Evolutionary conservation across 2,888 invertebrate species (phyloP), one percentile per base, ranked within the genome.

Genomic region (Vandiemenella viatica): DNA sequence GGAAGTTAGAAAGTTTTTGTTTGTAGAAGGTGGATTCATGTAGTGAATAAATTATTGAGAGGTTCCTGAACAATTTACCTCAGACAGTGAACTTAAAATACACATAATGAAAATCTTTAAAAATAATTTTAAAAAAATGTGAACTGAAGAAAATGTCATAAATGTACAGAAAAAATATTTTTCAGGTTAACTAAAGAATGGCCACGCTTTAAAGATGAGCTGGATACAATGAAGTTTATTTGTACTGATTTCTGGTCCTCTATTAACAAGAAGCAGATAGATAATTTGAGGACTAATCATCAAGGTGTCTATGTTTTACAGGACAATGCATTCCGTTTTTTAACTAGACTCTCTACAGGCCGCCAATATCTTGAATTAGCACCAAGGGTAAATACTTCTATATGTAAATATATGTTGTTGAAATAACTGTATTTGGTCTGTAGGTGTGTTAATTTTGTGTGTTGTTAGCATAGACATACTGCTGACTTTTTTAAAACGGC

Each of bases 161-260:
- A n/a, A n/a, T n/a, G n/a, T n/a, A n/a, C n/a, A n/a, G n/a, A 17
- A 42, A 19, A 22, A 42, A 10, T 20, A 45, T 50, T 54, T 63
- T 64, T 20, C 58, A 78, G 79, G 55, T 69, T 93, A 46, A 93
- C 95, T 0, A 80, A 88, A 62, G 96, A 97, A 64, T 85, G 85
- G 75, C 80, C 88, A 1, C 74, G 96, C 43, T 95, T 97, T 62
- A 92, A 93, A 68, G 95, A 96, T 69, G 98, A 98, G 67, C 66
- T 98, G 48, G 97, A 98, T 61, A 90, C 89, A 22, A 89, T 98
- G 76, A 98, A 98, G 67, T 97, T 96, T 60, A 88, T 98, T 48
- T 98, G 98, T 64, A 98, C 97, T 49, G 98, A 98, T 63, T 95
- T 97, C 63, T 98, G 98, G 98, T 84, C 86, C n/a, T 81, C 88